Percentiles rank a stretch among this genome's conserved stretches.
These are phyloP conservation scores for Papilio helenus DNA, from an alignment of 1,140 invertebrate genomes.

Conservation along the genomic window DNA sequence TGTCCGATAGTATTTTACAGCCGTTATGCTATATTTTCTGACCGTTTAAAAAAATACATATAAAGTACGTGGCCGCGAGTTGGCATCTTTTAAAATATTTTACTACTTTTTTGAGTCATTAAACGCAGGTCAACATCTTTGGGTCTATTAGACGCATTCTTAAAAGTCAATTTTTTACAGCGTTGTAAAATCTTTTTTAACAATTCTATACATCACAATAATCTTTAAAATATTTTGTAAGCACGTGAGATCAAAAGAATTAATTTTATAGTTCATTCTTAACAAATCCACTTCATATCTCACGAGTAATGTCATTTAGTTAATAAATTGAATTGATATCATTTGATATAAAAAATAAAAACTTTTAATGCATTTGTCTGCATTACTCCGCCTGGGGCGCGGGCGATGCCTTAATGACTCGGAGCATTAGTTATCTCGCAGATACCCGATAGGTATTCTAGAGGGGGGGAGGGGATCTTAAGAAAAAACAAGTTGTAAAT, in stretches of 20 bases:
- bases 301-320: constrained; percentile 16
- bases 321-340: constrained; percentile 36
- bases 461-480: constrained; percentile 50
- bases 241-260: neutral
- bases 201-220: constrained; percentile 67
- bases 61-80: constrained; percentile 56
- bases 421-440: constrained; percentile 78
- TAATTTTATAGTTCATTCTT: constrained; percentile 11
- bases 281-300: neutral
- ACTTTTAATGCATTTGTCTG: constrained; percentile 71
- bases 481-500: constrained; percentile 57
- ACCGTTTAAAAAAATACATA: constrained; percentile 48
- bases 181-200: constrained; percentile 64
- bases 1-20: constrained; percentile 70
- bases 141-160: constrained; percentile 69
- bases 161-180: constrained; percentile 67
- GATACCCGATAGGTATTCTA: constrained; percentile 74
- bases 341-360: constrained; percentile 30
- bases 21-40: constrained; percentile 59
- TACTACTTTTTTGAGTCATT: constrained; percentile 61
- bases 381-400: constrained; percentile 51
- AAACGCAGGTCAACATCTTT: constrained; percentile 56
- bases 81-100: constrained; percentile 53
- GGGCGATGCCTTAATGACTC: constrained; percentile 70
- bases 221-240: constrained; percentile 51